phyloP scores from a whole-genome alignment of 2,888 invertebrate species.

The Gandaritis pyraliata region DNA sequence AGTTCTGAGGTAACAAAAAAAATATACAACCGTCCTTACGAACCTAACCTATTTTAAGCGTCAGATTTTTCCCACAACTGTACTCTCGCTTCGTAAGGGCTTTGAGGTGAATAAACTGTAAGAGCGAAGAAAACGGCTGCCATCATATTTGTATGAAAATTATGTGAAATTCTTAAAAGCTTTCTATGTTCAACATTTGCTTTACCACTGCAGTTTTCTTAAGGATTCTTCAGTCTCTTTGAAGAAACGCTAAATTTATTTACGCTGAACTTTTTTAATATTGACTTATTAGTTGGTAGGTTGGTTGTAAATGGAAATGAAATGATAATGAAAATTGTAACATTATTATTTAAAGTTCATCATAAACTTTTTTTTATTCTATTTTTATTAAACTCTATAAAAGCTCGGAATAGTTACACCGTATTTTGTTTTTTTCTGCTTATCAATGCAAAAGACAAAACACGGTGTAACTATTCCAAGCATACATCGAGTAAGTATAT shows the following conservation, averaged over 20 bases:
- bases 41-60: constrained; percentile 2
- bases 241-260: constrained; percentile 24
- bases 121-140: constrained; percentile 55
- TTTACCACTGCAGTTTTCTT: constrained; percentile 38
- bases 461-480: no score
- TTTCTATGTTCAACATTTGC: constrained; percentile 48
- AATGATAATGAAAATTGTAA: no score
- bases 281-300: constrained; percentile 23
- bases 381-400: no score
- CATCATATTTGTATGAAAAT: constrained; percentile 56
- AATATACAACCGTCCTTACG: no score
- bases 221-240: constrained; percentile 35
- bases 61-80: constrained; percentile 42
- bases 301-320: no score
- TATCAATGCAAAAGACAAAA: no score
- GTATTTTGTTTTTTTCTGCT: no score
- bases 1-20: no score
- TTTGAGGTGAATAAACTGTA: constrained; percentile 53
- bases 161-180: constrained; percentile 53
- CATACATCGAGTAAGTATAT: no score
- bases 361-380: no score
- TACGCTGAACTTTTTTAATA: constrained; percentile 15
- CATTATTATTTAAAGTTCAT: no score
- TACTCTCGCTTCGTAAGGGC: constrained; percentile 52
- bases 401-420: no score